These are phyloP conservation scores for Chaetophractus vellerosus DNA, from an alignment of 2,797 vertebrate species.

Conservation along the genomic window DNA sequence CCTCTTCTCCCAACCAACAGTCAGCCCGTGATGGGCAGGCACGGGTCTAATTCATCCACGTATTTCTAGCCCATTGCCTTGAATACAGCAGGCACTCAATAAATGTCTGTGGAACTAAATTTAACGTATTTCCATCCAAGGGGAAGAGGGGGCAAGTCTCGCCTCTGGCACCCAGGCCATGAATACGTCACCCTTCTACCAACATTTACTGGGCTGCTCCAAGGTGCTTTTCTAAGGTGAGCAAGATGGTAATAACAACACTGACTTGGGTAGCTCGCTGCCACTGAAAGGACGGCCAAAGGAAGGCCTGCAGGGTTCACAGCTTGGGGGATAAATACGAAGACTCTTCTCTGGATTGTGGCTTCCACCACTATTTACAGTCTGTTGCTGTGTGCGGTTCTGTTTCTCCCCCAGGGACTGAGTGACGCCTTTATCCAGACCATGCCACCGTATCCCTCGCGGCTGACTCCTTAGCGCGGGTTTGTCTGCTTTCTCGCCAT, in stretches of 20 bases:
- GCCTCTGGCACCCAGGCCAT: neutral
- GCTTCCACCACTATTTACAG: conserved; percentile 51
- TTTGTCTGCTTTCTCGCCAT: neutral
- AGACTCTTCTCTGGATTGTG: conserved; percentile 38
- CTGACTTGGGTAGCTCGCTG: neutral
- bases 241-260: neutral
- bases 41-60: neutral
- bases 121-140: neutral
- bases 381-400: neutral
- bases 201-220: neutral
- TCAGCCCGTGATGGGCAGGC: neutral
- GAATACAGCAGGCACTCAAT: neutral
- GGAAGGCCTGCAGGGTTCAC: neutral
- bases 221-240: neutral
- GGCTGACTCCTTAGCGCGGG: neutral
- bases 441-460: neutral
- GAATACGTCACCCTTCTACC: neutral
- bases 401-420: neutral
- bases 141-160: conserved; percentile 7
- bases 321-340: neutral
- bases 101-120: neutral
- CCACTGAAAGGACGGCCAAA: neutral
- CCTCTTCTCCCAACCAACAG: neutral
- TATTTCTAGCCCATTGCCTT: neutral
- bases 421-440: neutral